Conservation (phyloP, 2,888 invertebrate species). For the Phasia obesa region DNA sequence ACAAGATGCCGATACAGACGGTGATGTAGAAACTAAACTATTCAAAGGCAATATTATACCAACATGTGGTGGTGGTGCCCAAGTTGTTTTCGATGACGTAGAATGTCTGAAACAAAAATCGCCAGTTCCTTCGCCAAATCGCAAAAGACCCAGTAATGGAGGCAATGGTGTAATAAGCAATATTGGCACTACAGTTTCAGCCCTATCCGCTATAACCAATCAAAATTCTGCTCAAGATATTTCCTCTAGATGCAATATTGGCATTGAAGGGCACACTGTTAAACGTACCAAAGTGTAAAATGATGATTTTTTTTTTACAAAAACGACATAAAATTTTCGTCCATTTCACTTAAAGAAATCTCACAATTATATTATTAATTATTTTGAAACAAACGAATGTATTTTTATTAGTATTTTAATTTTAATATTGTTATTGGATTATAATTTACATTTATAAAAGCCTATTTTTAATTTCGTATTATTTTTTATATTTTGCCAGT, state of each 20-base stretch:
- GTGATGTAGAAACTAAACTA: slow-evolving; percentile 95
- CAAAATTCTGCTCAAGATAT: slow-evolving; percentile 77
- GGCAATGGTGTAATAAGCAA: slow-evolving; percentile 67
- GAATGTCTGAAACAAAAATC: slow-evolving; percentile 93
- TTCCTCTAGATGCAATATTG: slow-evolving; percentile 80
- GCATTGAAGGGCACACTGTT: slow-evolving; percentile 81
- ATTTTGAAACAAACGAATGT: slow-evolving; percentile 23
- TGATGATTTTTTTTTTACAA: background rate
- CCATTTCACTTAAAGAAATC: slow-evolving; percentile 31
- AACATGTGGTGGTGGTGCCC: slow-evolving; percentile 96
- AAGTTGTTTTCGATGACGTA: slow-evolving; percentile 97
- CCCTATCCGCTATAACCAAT: slow-evolving; percentile 74
- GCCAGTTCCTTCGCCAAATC: slow-evolving; percentile 84
- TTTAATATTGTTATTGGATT: slow-evolving; percentile 62
- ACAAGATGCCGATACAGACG: slow-evolving; percentile 95
- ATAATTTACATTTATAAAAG: slow-evolving; percentile 41
- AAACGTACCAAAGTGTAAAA: slow-evolving; percentile 80
- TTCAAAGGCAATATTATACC: slow-evolving; percentile 97
- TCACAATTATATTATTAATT: slow-evolving; percentile 16
- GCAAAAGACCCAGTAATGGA: slow-evolving; percentile 81
- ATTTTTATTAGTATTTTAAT: slow-evolving; percentile 64
- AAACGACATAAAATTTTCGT: slow-evolving; percentile 2
- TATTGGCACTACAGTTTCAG: slow-evolving; percentile 66
- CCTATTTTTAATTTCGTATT: slow-evolving; percentile 29
- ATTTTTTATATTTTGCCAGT: slow-evolving; percentile 35